phyloP scores from a whole-genome alignment of 2,113 vertebrate species.

The Melierax canorus region DNA sequence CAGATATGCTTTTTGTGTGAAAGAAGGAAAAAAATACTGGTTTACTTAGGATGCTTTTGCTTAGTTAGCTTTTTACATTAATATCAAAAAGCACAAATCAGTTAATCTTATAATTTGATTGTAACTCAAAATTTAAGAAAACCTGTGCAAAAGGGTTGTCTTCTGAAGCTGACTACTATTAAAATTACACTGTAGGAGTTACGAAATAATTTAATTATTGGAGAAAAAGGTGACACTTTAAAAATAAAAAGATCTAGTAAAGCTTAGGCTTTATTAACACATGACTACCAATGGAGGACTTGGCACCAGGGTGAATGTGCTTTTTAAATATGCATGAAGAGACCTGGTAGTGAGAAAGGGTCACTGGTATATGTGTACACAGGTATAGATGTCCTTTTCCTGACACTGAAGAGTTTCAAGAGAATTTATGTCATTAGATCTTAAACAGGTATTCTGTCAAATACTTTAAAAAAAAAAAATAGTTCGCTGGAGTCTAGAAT shows the following conservation, averaged over 20 bases:
- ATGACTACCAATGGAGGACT: background rate
- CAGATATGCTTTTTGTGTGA: background rate
- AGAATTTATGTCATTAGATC: background rate
- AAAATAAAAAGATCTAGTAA: background rate
- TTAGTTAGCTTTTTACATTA: background rate
- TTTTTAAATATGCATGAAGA: background rate
- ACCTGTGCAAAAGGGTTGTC: background rate
- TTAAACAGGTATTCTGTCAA: background rate
- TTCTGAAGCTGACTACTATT: background rate
- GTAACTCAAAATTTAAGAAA: background rate
- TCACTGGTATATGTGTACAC: background rate
- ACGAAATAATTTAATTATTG: background rate
- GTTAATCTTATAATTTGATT: background rate
- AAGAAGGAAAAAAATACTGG: background rate
- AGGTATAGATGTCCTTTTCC: background rate
- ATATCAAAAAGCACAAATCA: background rate
- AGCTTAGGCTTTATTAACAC: background rate
- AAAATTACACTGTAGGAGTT: background rate
- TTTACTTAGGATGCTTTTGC: background rate
- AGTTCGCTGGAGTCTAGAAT: background rate
- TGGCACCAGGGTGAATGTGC: fast-evolving
- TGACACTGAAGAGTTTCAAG: background rate
- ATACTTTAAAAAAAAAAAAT: background rate
- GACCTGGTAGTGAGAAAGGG: background rate
- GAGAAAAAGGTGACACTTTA: background rate